Percentiles rank a stretch among this genome's conserved stretches.
phyloP scores from a whole-genome alignment of 1,140 invertebrate species.

The Gyrodactylus bullatarudis region DNA sequence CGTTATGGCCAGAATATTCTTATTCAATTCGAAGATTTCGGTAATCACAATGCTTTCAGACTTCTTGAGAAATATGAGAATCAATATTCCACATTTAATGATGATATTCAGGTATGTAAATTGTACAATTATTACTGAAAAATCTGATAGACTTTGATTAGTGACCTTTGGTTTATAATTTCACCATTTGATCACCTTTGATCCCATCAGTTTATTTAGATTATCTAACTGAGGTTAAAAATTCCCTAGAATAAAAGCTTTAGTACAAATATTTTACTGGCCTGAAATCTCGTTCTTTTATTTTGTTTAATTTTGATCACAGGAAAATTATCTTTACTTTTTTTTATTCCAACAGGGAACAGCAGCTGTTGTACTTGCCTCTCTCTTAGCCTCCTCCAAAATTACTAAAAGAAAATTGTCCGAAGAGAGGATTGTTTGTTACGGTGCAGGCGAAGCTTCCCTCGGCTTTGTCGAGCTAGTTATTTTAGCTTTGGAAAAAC shows the following conservation, averaged over 20 bases:
- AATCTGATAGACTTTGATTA: not conserved
- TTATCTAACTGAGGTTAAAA: too few relatives aligned
- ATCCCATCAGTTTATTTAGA: too few relatives aligned
- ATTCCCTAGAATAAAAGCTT: too few relatives aligned
- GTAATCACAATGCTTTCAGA: constrained; percentile 19
- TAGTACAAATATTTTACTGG: not conserved
- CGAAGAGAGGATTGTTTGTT: constrained; percentile 17
- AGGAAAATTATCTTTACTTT: too few relatives aligned
- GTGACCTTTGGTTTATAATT: not conserved
- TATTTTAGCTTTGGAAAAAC: constrained; percentile 12
- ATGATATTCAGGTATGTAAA: constrained; percentile 18
- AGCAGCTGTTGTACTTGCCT: constrained; percentile 18
- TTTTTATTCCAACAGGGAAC: too few relatives aligned
- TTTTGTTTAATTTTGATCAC: not conserved
- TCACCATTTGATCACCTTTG: too few relatives aligned
- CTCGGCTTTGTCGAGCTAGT: constrained; percentile 15
- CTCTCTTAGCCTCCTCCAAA: constrained; percentile 14
- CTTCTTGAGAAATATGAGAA: constrained; percentile 18
- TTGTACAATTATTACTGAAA: too few relatives aligned
- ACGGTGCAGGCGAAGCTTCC: constrained; percentile 19
- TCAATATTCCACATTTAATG: constrained; percentile 20
- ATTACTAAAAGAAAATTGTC: constrained; percentile 15
- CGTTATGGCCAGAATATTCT: constrained; percentile 18
- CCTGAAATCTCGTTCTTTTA: not conserved
- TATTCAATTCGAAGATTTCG: constrained; percentile 23